phyloP scores from a whole-genome alignment of 2,113 vertebrate genomes.

The Bos indicus region DNA sequence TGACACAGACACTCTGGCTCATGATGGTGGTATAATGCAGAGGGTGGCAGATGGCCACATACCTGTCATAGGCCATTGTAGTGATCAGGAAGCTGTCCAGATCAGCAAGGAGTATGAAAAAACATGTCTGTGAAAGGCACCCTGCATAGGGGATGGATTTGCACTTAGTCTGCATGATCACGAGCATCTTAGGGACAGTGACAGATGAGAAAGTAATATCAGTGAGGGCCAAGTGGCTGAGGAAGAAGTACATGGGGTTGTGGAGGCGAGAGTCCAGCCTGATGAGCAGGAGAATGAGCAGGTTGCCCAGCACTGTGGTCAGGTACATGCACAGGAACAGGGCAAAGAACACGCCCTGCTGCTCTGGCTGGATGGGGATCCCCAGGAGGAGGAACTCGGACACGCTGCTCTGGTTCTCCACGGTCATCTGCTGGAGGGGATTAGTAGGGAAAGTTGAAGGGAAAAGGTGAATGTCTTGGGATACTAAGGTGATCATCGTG shows the following conservation, averaged over 20 bases:
- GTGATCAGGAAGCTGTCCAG: slow-evolving; percentile 69
- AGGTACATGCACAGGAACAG: slow-evolving; percentile 58
- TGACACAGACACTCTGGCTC: slow-evolving; percentile 27
- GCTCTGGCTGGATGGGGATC: background rate
- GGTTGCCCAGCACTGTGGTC: slow-evolving; percentile 32
- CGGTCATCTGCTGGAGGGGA: background rate
- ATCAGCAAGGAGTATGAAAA: slow-evolving; percentile 60
- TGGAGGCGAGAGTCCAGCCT: slow-evolving; percentile 41
- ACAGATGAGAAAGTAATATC: slow-evolving; percentile 53
- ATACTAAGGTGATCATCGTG: background rate
- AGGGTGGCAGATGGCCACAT: slow-evolving; percentile 65
- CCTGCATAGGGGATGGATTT: slow-evolving; percentile 29
- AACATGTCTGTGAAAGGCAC: slow-evolving; percentile 55
- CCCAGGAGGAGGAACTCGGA: slow-evolving; percentile 54
- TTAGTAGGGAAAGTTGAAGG: background rate
- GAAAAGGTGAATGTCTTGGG: background rate
- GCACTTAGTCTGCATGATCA: background rate
- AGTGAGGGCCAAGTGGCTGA: slow-evolving; percentile 57
- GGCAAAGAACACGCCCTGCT: background rate
- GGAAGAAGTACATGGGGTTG: slow-evolving; percentile 70
- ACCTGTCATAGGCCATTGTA: slow-evolving; percentile 71
- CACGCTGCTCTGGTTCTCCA: background rate
- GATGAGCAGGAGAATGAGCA: slow-evolving; percentile 62
- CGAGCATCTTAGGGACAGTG: slow-evolving; percentile 57
- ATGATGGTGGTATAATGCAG: slow-evolving; percentile 51